Evolutionary conservation across 2,113 vertebrate genomes (phyloP).

Genomic region (Pomatostomus ruficeps): DNA sequence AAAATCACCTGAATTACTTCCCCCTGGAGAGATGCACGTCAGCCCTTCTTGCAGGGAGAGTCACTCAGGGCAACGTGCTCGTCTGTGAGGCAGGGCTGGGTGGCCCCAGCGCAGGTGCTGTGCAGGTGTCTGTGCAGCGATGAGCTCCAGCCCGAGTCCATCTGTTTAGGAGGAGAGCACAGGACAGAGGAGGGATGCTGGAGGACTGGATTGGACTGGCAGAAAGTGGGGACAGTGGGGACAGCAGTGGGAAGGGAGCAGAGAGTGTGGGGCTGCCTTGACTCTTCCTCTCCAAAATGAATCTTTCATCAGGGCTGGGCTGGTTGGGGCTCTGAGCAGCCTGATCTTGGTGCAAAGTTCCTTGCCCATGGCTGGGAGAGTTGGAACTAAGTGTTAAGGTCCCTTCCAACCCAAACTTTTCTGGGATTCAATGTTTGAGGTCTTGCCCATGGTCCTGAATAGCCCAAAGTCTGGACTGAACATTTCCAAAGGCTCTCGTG

Average conservation of each 20-base stretch:
- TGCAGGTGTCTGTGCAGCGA: not conserved
- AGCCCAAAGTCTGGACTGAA: not conserved
- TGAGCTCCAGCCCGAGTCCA: rapidly evolving
- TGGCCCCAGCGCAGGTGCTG: not conserved
- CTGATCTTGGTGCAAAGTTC: not conserved
- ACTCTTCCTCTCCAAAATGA: not conserved
- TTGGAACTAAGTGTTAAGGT: not conserved
- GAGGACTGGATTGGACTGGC: not conserved
- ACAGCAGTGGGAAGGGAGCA: not conserved
- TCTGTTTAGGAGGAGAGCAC: not conserved
- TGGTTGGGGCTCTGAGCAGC: not conserved
- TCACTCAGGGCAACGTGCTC: not conserved
- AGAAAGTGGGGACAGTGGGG: not conserved
- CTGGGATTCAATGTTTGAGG: not conserved
- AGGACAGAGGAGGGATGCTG: not conserved
- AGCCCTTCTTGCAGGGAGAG: not conserved
- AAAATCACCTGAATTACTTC: not conserved
- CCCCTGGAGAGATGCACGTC: not conserved
- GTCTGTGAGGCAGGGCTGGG: not conserved
- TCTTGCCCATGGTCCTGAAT: not conserved
- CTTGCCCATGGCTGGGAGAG: not conserved
- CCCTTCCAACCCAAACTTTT: not conserved
- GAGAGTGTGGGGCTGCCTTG: not conserved
- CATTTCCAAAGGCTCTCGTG: not conserved
- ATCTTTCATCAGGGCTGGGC: not conserved